Base-by-base conservation (phyloP, 2,888 invertebrate genomes). In the Apamea epomidion region DNA sequence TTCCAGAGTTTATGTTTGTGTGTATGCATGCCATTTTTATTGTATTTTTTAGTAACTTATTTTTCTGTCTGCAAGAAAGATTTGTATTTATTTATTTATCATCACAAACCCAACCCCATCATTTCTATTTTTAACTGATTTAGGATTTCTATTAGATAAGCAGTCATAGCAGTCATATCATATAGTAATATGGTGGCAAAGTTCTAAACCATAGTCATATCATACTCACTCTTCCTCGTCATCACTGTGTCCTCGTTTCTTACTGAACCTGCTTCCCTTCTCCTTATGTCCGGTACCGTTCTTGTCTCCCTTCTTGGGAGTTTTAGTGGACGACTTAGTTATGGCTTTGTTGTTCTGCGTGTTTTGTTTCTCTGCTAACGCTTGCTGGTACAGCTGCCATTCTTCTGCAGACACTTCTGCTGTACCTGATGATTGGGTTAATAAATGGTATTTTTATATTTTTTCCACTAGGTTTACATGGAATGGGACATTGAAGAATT, bases 341-440 rank as follows among this genome's bases (percentile, higher is more conserved):
- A 90, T 80, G 0, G 90, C 79, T 82, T 94, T 95, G 70, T 80
- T 91, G 74, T 82, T 91, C 58, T 92, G 92, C 0, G 90, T 76
- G 12, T 90, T 93, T 86, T 96, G 95, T 86, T 97, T 96, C 83
- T 97, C 96, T 0, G 94, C 94, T 25, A 97, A 85, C 0, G 96
- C 96, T 86, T 96, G 96, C 84, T 97, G 97, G 87, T 97, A 97
- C 37, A 97, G 75, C 80, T 96, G 96, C 97, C 97, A 97, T 89
- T 97, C 97, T 70, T 95, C 96, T 0, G 96, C 96, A 0, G 97
- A 94, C 16, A 97, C 97, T 91, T 97, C 96, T 76, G 95, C 84
- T 42, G 95, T 91, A 4, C 96, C 97, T 97, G 82, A 48, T 25
- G 83, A 48, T 42, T 5, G 10, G 21, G 21, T 74, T n/a, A 16